These are phyloP conservation scores for Morelia viridis DNA, from an alignment of 2,797 vertebrate genomes.

Conservation along the genomic window DNA sequence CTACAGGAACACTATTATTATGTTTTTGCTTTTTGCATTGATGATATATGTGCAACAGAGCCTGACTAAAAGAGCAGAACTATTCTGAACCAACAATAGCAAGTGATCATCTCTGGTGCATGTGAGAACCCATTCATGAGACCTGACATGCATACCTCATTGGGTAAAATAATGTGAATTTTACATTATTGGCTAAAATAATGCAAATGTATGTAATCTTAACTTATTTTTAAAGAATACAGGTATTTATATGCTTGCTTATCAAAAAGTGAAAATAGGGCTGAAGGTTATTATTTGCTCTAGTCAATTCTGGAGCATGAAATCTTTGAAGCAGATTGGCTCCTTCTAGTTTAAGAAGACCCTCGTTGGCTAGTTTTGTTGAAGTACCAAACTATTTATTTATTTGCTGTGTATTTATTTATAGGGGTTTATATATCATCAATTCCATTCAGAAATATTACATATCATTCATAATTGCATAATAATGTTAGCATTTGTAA, in stretches of 20 bases:
- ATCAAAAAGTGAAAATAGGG: constrained; percentile 26
- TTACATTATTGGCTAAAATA: too few species aligned
- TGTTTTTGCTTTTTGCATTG: not conserved
- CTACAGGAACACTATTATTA: not conserved
- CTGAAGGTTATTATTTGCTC: constrained; percentile 5
- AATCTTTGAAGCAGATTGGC: constrained; percentile 32
- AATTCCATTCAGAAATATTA: constrained; percentile 27
- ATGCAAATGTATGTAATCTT: not conserved
- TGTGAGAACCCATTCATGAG: too few species aligned
- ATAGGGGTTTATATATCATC: not conserved
- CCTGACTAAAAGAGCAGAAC: not conserved
- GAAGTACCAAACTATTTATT: not conserved
- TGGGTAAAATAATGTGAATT: too few species aligned
- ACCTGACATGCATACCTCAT: too few species aligned
- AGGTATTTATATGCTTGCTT: not conserved
- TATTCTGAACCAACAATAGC: not conserved
- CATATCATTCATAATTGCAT: constrained; percentile 18
- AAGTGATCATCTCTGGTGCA: too few species aligned
- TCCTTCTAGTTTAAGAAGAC: not conserved
- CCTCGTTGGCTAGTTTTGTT: constrained; percentile 15
- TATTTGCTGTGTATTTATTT: not conserved
- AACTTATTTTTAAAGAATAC: not conserved
- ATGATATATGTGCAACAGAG: not conserved
- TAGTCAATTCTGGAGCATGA: constrained; percentile 31
- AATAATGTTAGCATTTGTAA: constrained; percentile 31